Evolutionary conservation across 2,113 vertebrate genomes (phyloP), one percentile per base, ranked within the genome.

Genomic region (Gallinago media): DNA sequence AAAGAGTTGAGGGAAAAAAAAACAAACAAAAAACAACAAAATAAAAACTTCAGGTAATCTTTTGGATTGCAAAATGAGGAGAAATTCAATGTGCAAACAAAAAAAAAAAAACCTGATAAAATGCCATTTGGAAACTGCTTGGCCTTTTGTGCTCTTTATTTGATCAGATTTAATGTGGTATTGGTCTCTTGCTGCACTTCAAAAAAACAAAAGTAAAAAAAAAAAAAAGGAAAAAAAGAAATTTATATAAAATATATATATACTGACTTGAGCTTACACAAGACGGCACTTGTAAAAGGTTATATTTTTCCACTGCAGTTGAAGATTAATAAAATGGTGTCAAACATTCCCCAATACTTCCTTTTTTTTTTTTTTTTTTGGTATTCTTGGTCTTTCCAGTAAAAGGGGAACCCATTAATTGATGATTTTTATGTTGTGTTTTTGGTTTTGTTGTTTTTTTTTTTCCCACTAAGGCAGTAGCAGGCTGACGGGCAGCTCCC

Each of bases 231-330:
- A 27, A 27, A 27, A 93, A 54, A 74, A 92, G 46, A 90, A 85
- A 93, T 95, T 55, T 96, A 86, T 94, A 94, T 88, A 93, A 77
- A 55, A 97, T 55, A 95, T 92, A 97, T 91, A 95, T 95, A 97
- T 96, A 96, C 85, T 95, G 94, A 96, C 92, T 96, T 97, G 94
- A 97, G 95, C 95, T 98, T 96, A 97, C 96, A 98, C 98, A 97
- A 96, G 97, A 97, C 98, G 99, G 99, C 98, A 98, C 99, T 99
- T 99, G 99, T 99, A 99, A 98, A 98, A 99, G 98, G 98, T 99
- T 99, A 90, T 99, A 99, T 99, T 99, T 99, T 99, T 99, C 99
- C 99, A 99, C 99, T 99, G 98, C 98, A 99, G 98, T 99, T 98
- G 98, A 99, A 98, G 96, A 98, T 98, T 96, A 99, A 99, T 99